Conservation (phyloP, 2,797 vertebrate genomes). For the Carapus acus region DNA sequence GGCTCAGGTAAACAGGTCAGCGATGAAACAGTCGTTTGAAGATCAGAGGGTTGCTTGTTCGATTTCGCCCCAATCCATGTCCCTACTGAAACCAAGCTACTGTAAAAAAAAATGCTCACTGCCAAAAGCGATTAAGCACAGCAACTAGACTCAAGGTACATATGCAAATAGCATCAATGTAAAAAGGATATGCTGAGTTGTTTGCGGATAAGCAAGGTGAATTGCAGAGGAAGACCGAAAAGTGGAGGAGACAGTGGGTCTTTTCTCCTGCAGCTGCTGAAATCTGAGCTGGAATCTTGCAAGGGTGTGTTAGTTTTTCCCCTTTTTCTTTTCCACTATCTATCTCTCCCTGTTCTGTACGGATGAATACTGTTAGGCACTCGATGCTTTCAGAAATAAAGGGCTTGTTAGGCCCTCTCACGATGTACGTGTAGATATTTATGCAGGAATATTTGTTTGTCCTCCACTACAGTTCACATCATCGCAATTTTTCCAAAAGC, state of each 20-base stretch:
- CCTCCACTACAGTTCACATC: background rate
- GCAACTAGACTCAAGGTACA: no score
- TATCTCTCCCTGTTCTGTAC: conserved; percentile 16
- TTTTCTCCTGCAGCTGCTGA: conserved; percentile 44
- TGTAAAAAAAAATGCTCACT: no score
- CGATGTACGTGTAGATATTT: background rate
- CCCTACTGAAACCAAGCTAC: no score
- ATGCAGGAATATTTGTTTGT: background rate
- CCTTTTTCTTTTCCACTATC: conserved; percentile 3
- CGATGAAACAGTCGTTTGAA: background rate
- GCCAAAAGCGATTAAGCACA: no score
- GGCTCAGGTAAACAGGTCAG: no score
- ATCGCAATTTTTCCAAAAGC: no score
- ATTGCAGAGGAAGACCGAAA: background rate
- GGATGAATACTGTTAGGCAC: conserved; percentile 14
- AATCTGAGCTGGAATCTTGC: conserved; percentile 68
- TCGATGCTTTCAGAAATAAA: background rate
- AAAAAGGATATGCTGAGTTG: background rate
- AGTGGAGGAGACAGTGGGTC: conserved; percentile 15
- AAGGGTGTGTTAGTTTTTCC: conserved; percentile 46
- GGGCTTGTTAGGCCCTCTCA: background rate
- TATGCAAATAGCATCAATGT: no score
- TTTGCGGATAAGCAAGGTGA: background rate
- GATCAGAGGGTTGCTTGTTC: no score
- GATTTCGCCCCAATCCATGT: no score